These are phyloP conservation scores for Phalanger gymnotis DNA, from an alignment of 2,797 vertebrate genomes.

Conservation along the genomic window DNA sequence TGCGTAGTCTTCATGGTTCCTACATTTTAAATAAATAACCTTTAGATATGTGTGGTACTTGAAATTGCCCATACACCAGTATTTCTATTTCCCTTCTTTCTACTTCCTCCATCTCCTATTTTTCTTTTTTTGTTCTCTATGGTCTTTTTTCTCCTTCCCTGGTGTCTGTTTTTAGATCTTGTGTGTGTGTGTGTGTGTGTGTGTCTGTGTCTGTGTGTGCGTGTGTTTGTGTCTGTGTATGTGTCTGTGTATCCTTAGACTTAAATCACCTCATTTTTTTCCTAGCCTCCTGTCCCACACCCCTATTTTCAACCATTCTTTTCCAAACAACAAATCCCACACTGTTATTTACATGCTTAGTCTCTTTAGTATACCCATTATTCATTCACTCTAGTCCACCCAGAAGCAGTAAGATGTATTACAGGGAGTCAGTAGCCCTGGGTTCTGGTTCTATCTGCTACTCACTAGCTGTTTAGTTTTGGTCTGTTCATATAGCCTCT, in stretches of 20 bases:
- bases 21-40: constrained; percentile 21
- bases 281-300: constrained; percentile 6
- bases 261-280: not conserved
- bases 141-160: constrained; percentile 12
- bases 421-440: constrained; percentile 44
- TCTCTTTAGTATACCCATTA: not conserved
- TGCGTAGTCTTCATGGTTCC: constrained; percentile 16
- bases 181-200: not conserved
- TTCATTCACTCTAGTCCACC: constrained; percentile 40
- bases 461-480: not conserved
- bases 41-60: constrained; percentile 20
- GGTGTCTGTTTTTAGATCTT: constrained; percentile 10
- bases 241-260: no score
- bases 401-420: constrained; percentile 14
- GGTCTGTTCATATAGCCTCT: not conserved
- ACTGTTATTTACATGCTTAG: constrained; percentile 21
- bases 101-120: not conserved
- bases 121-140: constrained; percentile 5
- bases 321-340: not conserved
- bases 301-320: not conserved
- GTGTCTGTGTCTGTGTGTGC: no score
- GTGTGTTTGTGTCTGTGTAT: no score
- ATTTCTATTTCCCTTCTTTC: not conserved
- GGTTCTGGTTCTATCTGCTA: constrained; percentile 21
- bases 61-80: constrained; percentile 1